Evolutionary conservation across 2,888 invertebrate species (phyloP).

Genomic region (Cosmopolites sordidus): DNA sequence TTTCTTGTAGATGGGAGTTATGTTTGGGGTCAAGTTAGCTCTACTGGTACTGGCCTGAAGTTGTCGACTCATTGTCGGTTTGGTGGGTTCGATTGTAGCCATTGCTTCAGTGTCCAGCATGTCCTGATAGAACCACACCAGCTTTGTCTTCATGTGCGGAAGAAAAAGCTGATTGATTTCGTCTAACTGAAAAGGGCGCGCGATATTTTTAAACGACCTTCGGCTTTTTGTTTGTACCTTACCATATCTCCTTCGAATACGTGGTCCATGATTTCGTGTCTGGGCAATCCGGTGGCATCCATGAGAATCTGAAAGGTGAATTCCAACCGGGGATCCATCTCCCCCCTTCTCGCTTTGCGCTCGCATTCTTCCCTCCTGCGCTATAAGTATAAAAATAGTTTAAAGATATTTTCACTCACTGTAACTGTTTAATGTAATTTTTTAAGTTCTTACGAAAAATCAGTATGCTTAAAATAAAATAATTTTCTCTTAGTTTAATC

Average conservation of each 20-base stretch:
- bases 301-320: constrained; percentile 85
- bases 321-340: constrained; percentile 88
- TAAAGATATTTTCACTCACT: too few species aligned
- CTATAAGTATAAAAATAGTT: constrained; percentile 44
- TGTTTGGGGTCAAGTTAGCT: constrained; percentile 42
- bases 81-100: constrained; percentile 45
- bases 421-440: too few species aligned
- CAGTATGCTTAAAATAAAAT: too few species aligned
- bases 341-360: constrained; percentile 82
- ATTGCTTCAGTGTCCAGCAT: constrained; percentile 61
- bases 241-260: constrained; percentile 89
- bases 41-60: constrained; percentile 43
- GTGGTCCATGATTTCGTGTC: constrained; percentile 86
- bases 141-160: constrained; percentile 78
- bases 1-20: constrained; percentile 56
- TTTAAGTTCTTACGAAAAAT: too few species aligned
- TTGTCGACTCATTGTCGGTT: constrained; percentile 41
- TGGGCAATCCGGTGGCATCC: constrained; percentile 74
- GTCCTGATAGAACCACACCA: constrained; percentile 87
- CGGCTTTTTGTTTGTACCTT: too few species aligned
- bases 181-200: constrained; percentile 58
- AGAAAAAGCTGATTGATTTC: constrained; percentile 83
- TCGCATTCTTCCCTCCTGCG: constrained; percentile 87
- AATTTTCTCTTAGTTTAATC: too few species aligned
- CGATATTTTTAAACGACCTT: too few species aligned